Conservation (phyloP, 2,113 vertebrate species). For the Zosterops pallidus region DNA sequence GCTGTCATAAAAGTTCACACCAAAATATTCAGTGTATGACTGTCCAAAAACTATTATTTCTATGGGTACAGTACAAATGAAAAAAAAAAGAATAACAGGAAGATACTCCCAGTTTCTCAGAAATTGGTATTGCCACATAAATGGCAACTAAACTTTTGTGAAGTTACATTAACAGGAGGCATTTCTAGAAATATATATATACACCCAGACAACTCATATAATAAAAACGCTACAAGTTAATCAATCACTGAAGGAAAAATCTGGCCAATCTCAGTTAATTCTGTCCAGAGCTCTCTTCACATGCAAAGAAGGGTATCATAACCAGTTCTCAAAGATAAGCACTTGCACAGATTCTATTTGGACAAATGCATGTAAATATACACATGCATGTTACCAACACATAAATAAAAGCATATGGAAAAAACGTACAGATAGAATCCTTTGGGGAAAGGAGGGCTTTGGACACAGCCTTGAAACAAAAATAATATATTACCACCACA, state of each 20-base stretch:
- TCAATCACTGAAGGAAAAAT: not conserved
- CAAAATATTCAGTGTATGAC: not conserved
- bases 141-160: not conserved
- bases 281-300: not conserved
- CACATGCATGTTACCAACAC: not conserved
- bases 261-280: not conserved
- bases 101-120: not conserved
- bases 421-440: not conserved
- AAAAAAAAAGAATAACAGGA: not conserved
- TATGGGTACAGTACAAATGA: not conserved
- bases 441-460: not conserved
- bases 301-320: not conserved
- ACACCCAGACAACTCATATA: rapidly evolving
- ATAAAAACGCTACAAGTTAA: not conserved
- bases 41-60: not conserved
- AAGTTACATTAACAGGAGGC: not conserved
- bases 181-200: not conserved
- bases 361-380: not conserved
- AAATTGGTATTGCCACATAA: not conserved
- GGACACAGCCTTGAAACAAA: not conserved
- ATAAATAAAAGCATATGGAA: not conserved
- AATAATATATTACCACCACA: not conserved
- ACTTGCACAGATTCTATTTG: not conserved
- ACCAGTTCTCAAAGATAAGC: not conserved
- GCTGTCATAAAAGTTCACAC: not conserved